A percentile compares a stretch with the other conserved stretches of the same genome.
These are phyloP conservation scores for Myotis davidii DNA, from an alignment of 2,113 vertebrate genomes.

Conservation along the genomic window DNA sequence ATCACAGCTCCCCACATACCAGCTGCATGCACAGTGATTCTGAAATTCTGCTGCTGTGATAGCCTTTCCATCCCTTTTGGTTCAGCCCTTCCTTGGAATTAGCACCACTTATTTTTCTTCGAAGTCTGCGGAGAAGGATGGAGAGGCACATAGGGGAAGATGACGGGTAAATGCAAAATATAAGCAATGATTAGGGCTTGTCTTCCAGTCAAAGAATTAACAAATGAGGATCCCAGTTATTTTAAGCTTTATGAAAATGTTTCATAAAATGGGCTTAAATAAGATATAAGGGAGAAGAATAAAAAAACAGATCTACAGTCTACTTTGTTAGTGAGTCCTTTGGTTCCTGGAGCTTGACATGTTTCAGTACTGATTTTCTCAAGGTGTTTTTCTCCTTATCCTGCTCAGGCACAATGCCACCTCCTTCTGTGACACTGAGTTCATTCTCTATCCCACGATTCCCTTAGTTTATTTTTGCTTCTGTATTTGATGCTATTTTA, in stretches of 20 bases:
- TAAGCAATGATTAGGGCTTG: not conserved
- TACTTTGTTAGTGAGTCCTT: not conserved
- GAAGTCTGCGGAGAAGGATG: not conserved
- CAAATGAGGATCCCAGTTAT: not conserved
- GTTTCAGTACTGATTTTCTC: not conserved
- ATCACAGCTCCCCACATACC: not conserved
- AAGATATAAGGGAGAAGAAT: not conserved
- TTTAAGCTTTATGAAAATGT: not conserved
- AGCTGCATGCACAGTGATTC: not conserved
- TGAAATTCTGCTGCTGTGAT: not conserved
- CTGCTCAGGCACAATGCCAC: not conserved
- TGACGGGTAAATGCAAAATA: not conserved
- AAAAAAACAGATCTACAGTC: not conserved
- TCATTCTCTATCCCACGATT: not conserved
- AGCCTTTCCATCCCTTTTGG: not conserved
- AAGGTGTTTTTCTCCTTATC: not conserved
- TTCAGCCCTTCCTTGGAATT: not conserved
- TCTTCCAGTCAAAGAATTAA: not conserved
- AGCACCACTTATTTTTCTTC: not conserved
- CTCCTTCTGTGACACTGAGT: not conserved
- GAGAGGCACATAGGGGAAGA: not conserved
- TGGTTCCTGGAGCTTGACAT: not conserved
- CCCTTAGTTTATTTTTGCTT: not conserved
- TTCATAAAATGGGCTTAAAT: not conserved
- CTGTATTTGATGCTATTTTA: not conserved